Conservation (phyloP, 2,888 invertebrate species). For the Drosophila mayaguana region DNA sequence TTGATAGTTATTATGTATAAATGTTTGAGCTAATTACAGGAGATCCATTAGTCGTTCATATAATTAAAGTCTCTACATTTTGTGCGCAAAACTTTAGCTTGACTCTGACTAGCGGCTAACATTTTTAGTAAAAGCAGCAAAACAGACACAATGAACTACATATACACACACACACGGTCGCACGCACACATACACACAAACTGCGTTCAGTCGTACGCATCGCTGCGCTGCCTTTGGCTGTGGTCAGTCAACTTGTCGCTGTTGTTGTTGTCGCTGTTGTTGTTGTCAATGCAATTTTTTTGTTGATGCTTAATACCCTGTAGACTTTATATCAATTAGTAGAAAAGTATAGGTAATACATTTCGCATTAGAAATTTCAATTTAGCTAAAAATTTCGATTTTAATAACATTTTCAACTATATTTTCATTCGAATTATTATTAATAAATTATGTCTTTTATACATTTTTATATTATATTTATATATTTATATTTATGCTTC, state of each 20-base stretch:
- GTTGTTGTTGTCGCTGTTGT: background rate
- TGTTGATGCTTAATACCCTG: constrained; percentile 12
- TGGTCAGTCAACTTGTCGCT: constrained; percentile 31
- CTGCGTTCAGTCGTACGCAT: constrained; percentile 43
- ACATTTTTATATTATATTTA: too few relatives aligned
- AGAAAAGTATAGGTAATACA: background rate
- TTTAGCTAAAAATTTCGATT: too few relatives aligned
- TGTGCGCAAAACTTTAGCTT: constrained; percentile 13
- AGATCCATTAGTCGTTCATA: background rate
- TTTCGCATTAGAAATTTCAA: too few relatives aligned
- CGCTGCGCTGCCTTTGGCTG: constrained; percentile 25
- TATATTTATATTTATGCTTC: background rate
- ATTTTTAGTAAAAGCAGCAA: constrained; percentile 2
- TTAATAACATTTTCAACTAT: too few relatives aligned
- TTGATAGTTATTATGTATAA: background rate
- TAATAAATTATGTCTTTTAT: too few relatives aligned
- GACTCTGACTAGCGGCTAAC: constrained; percentile 24
- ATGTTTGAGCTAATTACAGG: background rate
- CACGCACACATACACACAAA: constrained; percentile 11
- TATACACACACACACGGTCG: background rate
- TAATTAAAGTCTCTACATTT: background rate
- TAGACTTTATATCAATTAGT: background rate
- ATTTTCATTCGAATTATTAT: too few relatives aligned
- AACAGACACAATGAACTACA: constrained; percentile 16
- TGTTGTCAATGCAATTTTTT: constrained; percentile 17